Conservation (phyloP, 1,140 invertebrate species). For the Drosophila guanche region DNA sequence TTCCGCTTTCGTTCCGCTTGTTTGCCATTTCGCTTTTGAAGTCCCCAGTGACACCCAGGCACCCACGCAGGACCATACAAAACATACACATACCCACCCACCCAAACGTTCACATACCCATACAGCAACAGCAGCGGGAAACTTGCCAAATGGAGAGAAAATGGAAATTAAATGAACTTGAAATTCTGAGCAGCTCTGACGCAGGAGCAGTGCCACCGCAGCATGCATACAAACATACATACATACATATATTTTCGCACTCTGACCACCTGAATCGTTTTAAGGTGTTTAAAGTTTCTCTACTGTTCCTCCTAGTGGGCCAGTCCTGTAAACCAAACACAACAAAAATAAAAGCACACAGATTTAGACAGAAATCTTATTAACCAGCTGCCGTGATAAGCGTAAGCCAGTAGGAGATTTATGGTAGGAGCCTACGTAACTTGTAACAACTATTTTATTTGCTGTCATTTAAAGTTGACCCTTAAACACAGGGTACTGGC, state of each 20-base stretch:
- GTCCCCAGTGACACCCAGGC: slow-evolving; percentile 42
- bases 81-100: slow-evolving; percentile 4
- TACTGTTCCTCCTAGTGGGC: too few species aligned
- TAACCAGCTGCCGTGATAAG: too few species aligned
- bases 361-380: too few species aligned
- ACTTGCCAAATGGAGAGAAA: slow-evolving; percentile 58
- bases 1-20: slow-evolving; percentile 52
- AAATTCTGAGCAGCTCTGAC: slow-evolving; percentile 53
- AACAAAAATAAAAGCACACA: too few species aligned
- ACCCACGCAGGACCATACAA: background rate
- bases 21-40: slow-evolving; percentile 72
- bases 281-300: background rate
- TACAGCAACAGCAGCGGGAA: slow-evolving; percentile 21
- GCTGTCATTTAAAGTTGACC: too few species aligned
- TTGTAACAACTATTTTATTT: too few species aligned
- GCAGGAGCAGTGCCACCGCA: slow-evolving; percentile 1
- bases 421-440: too few species aligned
- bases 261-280: too few species aligned
- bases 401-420: too few species aligned
- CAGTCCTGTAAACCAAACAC: too few species aligned
- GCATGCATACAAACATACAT: background rate
- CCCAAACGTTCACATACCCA: background rate
- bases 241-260: background rate
- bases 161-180: slow-evolving; percentile 78
- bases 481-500: too few species aligned